A percentile compares a stretch with the other conserved stretches of the same genome.
Evolutionary conservation across 2,113 vertebrate species (phyloP).

Genomic region (Tautogolabrus adspersus): DNA sequence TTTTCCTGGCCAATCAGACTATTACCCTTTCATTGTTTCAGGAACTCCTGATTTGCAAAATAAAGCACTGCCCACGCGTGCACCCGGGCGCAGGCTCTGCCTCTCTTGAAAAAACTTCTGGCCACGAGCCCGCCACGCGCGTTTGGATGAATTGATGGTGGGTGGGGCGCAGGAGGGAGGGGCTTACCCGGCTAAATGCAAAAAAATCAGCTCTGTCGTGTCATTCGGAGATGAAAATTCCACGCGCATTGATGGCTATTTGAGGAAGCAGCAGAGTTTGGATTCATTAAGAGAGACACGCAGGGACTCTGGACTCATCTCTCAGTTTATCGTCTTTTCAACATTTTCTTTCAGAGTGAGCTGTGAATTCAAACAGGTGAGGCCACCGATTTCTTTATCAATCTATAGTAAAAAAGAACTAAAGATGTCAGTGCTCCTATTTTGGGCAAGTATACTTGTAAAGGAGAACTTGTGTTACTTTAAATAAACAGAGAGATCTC

Average conservation of each 20-base stretch:
- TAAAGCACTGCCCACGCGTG: constrained; percentile 5
- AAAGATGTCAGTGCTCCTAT: neutral
- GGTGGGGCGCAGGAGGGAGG: constrained; percentile 78
- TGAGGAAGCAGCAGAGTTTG: constrained; percentile 54
- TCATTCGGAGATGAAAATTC: constrained; percentile 75
- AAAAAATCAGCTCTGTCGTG: constrained; percentile 51
- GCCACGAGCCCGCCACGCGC: constrained; percentile 86
- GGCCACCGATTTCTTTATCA: constrained; percentile 12
- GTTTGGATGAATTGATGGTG: constrained; percentile 67
- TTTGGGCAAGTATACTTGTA: neutral
- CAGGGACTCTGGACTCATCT: constrained; percentile 32
- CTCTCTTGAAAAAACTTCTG: constrained; percentile 62
- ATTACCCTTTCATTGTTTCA: neutral
- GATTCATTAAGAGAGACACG: constrained; percentile 41
- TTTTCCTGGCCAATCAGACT: neutral
- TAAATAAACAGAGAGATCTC: neutral
- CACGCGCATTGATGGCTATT: constrained; percentile 64
- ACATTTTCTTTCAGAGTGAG: constrained; percentile 26
- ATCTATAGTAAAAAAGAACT: neutral
- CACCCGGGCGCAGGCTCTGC: neutral
- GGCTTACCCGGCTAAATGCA: constrained; percentile 64
- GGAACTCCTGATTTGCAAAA: constrained; percentile 2
- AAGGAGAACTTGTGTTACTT: neutral
- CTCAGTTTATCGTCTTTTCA: constrained; percentile 18
- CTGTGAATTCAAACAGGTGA: constrained; percentile 60